Evolutionary conservation across 2,888 invertebrate species (phyloP).

Genomic region (Lycophotia porphyrea): DNA sequence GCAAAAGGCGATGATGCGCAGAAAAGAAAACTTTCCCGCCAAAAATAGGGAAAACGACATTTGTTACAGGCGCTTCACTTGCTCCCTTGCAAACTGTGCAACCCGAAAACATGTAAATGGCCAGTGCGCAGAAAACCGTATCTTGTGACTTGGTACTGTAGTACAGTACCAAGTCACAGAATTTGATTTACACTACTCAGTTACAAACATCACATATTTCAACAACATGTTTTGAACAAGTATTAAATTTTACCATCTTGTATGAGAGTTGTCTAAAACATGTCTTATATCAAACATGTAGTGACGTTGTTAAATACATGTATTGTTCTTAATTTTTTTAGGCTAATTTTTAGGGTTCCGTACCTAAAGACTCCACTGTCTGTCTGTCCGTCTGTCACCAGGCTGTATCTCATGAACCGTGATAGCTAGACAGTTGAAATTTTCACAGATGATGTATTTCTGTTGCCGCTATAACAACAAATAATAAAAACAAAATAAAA

Average conservation of each 20-base stretch:
- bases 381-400: too few species aligned
- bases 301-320: neutral
- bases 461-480: too few species aligned
- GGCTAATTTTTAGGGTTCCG: too few species aligned
- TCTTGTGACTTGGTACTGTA: too few species aligned
- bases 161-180: too few species aligned
- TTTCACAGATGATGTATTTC: too few species aligned
- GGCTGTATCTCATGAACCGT: too few species aligned
- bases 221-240: neutral
- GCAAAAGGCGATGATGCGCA: slow-evolving; percentile 16
- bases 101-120: slow-evolving; percentile 5
- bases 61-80: slow-evolving; percentile 30
- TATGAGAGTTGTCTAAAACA: neutral
- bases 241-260: neutral
- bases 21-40: slow-evolving; percentile 43
- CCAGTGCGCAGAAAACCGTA: neutral
- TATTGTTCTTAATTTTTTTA: neutral
- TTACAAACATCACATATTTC: neutral
- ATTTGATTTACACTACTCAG: neutral
- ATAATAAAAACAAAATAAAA: too few species aligned
- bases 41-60: slow-evolving; percentile 50
- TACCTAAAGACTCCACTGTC: too few species aligned
- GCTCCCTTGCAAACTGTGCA: slow-evolving; percentile 9
- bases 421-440: too few species aligned
- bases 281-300: neutral